Percentiles rank a stretch among this genome's conserved stretches.
These are phyloP conservation scores for Gadopsis bispinosus DNA, from an alignment of 2,797 vertebrate species.

Conservation along the genomic window DNA sequence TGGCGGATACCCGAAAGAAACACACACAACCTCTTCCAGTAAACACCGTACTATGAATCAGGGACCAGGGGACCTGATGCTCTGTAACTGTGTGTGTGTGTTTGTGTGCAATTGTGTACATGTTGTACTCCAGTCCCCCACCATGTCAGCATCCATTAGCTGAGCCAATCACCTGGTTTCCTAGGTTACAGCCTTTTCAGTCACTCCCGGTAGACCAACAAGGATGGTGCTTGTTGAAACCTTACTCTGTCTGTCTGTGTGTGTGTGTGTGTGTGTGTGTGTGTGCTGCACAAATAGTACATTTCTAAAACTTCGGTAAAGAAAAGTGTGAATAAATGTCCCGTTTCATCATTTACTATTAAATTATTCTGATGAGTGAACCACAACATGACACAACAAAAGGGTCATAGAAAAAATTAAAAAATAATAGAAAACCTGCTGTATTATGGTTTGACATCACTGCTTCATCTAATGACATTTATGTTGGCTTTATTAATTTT, in stretches of 20 bases:
- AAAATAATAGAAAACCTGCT: neutral
- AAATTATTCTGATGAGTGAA: neutral
- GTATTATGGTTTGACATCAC: neutral
- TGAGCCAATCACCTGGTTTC: conserved; percentile 65
- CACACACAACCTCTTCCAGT: conserved; percentile 7
- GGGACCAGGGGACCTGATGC: neutral
- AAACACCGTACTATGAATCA: conserved; percentile 25
- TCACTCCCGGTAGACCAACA: conserved; percentile 49
- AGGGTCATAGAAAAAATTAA: neutral
- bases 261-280: conserved; percentile 11
- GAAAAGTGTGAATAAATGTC: neutral
- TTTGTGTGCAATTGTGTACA: conserved; percentile 5
- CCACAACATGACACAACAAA: neutral
- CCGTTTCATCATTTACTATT: neutral
- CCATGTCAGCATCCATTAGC: conserved; percentile 46
- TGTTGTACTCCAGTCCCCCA: conserved; percentile 23
- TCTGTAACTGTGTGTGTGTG: conserved; percentile 14
- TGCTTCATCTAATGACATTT: neutral
- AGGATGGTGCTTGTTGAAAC: conserved; percentile 19
- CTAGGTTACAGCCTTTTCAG: conserved; percentile 61
- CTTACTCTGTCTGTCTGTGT: conserved; percentile 8
- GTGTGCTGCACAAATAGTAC: neutral
- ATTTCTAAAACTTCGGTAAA: neutral
- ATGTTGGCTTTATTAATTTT: neutral
- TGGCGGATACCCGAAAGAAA: conserved; percentile 4